These are phyloP conservation scores for Bolborhynchus lineola DNA, from an alignment of 2,113 vertebrate species.

Conservation along the genomic window DNA sequence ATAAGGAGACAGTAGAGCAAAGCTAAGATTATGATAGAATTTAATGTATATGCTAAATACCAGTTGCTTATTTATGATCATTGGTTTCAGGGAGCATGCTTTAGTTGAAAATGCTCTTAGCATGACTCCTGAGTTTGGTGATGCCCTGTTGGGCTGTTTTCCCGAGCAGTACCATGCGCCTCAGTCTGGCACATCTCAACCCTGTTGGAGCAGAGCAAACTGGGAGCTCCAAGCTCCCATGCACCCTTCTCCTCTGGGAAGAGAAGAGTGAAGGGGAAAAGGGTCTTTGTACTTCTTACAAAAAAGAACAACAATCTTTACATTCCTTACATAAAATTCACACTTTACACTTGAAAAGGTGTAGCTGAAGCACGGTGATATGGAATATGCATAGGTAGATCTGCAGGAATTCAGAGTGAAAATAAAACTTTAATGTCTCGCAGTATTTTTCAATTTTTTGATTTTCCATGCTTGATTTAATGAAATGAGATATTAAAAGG, in stretches of 20 bases:
- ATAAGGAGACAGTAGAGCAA: not conserved
- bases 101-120: not conserved
- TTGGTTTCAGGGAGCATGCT: not conserved
- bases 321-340: not conserved
- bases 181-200: not conserved
- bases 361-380: not conserved
- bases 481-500: slow-evolving; percentile 28
- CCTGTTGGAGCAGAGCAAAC: not conserved
- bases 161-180: not conserved
- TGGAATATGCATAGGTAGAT: not conserved
- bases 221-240: rapidly evolving
- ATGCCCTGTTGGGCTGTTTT: not conserved
- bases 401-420: not conserved
- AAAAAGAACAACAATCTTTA: not conserved
- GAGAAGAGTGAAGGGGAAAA: not conserved
- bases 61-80: rapidly evolving
- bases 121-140: rapidly evolving
- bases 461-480: not conserved
- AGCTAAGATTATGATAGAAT: not conserved
- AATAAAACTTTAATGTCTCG: not conserved
- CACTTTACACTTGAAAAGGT: not conserved
- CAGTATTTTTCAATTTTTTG: not conserved
- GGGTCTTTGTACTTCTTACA: not conserved
- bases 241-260: not conserved
- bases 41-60: not conserved